phyloP scores from a whole-genome alignment of 2,113 vertebrate species.

The Amazona guildingii region DNA sequence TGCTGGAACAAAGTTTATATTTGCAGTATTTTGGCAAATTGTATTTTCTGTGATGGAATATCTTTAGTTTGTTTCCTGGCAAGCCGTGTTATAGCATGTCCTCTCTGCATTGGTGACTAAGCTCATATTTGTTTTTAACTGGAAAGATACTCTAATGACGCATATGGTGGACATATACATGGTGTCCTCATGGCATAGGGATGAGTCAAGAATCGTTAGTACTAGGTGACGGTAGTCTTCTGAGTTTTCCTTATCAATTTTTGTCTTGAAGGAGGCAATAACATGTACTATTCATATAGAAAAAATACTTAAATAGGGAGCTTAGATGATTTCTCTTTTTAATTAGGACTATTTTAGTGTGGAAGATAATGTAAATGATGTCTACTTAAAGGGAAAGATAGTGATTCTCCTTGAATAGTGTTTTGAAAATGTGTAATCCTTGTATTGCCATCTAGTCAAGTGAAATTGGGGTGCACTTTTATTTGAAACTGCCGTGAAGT shows the following conservation, averaged over 20 bases:
- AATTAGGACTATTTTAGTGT: background rate
- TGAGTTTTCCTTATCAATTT: background rate
- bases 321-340: background rate
- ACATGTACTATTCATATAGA: background rate
- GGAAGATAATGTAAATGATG: background rate
- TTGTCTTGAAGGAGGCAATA: background rate
- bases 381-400: background rate
- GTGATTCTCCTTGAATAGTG: background rate
- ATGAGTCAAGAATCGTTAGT: background rate
- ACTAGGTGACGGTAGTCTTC: background rate
- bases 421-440: background rate
- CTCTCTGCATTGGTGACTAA: background rate
- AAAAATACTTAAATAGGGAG: background rate
- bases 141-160: background rate
- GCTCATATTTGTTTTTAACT: background rate
- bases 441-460: background rate
- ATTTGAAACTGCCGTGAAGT: background rate
- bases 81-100: background rate
- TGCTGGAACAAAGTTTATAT: background rate
- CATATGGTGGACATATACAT: background rate
- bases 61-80: background rate
- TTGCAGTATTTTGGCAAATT: background rate
- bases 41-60: background rate
- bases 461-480: conserved; percentile 3
- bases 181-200: background rate